Base-by-base conservation (phyloP, 2,888 invertebrate genomes). In the Chloroclystis v-ata region DNA sequence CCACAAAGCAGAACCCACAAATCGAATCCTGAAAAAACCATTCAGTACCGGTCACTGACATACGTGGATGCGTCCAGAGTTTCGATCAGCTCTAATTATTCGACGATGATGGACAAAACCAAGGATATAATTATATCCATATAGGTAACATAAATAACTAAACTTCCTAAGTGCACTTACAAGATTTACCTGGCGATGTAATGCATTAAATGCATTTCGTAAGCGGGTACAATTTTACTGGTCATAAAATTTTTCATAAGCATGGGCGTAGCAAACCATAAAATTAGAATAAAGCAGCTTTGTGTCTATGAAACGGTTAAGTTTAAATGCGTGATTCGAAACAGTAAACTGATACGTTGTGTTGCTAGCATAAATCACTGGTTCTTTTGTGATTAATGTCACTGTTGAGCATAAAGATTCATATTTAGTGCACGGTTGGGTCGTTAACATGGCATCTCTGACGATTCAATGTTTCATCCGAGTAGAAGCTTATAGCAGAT, bases 1-100 rank as follows among this genome's bases (percentile, higher is more conserved):
- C 75, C 84, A 85, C 87, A 87, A 87, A 84, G 85, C 82, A 70
- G 85, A 83, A 84, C 85, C 81, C 87, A 86, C 86, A 84, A 83
- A 84, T 84, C 81, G 83, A 82, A 76, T 68, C 57, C 75, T 79
- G 79, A 69, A 81, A 82, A 83, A 78, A 76, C 71, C 75, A 84
- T 85, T 83, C 77, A 83, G 71, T 64, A 63, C 63, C 83, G 83
- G 82, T 82, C 82, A 80, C 74, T 79, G 82, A 79, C 82, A 77
- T 64, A 74, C 69, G 69, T 63, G 67, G 71, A 72, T 66, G 67
- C 66, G 45, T 52, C 59, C 67, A 63, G 68, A 70, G 73, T 71
- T 78, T 76, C 68, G 72, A 75, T 79, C 65, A 65, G 63, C 78
- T 81, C 81, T 82, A 83, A 82, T 83, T 83, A 79, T 78, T 69